Evolutionary conservation across 2,888 invertebrate genomes (phyloP).

Genomic region (Operophtera brumata): DNA sequence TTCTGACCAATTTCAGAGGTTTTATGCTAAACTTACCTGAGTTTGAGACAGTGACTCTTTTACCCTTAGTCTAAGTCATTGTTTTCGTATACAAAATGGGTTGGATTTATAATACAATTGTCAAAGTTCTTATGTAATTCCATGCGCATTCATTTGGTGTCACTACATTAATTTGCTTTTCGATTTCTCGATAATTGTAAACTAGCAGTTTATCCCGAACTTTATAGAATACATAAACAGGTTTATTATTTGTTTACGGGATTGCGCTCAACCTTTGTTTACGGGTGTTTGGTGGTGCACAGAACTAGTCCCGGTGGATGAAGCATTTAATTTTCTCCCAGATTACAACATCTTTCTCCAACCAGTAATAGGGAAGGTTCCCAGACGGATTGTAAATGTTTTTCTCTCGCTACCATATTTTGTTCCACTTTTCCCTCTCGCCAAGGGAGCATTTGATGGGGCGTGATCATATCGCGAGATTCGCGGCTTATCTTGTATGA

Average conservation of each 20-base stretch:
- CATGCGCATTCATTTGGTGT: too few species aligned
- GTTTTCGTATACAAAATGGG: not conserved
- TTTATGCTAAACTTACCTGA: not conserved
- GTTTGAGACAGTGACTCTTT: not conserved
- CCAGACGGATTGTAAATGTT: conserved; percentile 64
- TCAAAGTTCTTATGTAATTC: not conserved
- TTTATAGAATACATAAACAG: too few species aligned
- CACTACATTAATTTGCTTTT: too few species aligned
- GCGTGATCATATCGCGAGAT: conserved; percentile 53
- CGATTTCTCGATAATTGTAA: too few species aligned
- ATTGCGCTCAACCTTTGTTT: conserved; percentile 3
- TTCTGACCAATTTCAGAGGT: conserved; percentile 4
- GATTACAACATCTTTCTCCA: conserved; percentile 34
- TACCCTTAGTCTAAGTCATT: not conserved
- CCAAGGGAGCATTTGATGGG: conserved; percentile 69
- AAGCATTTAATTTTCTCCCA: conserved; percentile 33
- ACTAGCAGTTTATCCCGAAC: too few species aligned
- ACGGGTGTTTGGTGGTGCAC: conserved; percentile 11
- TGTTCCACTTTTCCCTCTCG: conserved; percentile 51
- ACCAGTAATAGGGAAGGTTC: conserved; percentile 40
- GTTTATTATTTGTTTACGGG: too few species aligned
- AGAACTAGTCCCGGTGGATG: conserved; percentile 29
- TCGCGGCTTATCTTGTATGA: conserved; percentile 44
- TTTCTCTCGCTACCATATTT: conserved; percentile 59
- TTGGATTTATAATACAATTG: not conserved